Conservation (phyloP, 2,888 invertebrate genomes). For the Punctoribates punctum region DNA sequence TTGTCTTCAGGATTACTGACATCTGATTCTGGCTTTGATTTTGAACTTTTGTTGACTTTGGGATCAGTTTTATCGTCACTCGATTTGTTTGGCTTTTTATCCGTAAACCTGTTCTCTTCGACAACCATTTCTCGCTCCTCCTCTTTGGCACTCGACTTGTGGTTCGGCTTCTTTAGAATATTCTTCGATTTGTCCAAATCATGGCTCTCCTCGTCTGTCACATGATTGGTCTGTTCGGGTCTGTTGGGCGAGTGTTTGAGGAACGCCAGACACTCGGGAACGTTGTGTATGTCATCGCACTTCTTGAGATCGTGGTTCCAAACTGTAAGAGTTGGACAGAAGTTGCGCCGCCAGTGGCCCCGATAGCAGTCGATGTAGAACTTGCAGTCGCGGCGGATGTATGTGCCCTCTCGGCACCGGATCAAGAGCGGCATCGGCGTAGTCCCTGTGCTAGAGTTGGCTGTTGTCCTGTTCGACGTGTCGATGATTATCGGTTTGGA, state of each 20-base stretch:
- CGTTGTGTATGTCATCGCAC: slow-evolving; percentile 40
- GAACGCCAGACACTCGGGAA: slow-evolving; percentile 37
- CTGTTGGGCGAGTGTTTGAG: background rate
- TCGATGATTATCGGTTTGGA: background rate
- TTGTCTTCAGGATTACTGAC: background rate
- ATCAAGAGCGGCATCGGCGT: slow-evolving; percentile 8
- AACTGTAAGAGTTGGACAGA: slow-evolving; percentile 39
- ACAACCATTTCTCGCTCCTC: background rate
- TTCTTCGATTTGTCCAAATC: background rate
- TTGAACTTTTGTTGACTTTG: background rate
- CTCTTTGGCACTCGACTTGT: background rate
- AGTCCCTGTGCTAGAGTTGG: background rate
- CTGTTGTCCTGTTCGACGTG: background rate
- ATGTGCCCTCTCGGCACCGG: slow-evolving; percentile 15
- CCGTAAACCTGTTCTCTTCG: background rate
- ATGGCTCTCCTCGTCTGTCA: background rate
- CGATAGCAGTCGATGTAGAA: slow-evolving; percentile 36
- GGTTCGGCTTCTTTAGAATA: background rate
- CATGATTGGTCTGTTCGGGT: background rate
- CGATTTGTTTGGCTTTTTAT: background rate
- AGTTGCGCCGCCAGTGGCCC: slow-evolving; percentile 38
- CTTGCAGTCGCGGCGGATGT: slow-evolving; percentile 37
- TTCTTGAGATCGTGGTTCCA: slow-evolving; percentile 39
- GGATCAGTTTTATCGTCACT: background rate
- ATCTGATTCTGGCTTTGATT: background rate